These are phyloP conservation scores for Torymus auratus DNA, from an alignment of 2,888 invertebrate species.

Conservation along the genomic window DNA sequence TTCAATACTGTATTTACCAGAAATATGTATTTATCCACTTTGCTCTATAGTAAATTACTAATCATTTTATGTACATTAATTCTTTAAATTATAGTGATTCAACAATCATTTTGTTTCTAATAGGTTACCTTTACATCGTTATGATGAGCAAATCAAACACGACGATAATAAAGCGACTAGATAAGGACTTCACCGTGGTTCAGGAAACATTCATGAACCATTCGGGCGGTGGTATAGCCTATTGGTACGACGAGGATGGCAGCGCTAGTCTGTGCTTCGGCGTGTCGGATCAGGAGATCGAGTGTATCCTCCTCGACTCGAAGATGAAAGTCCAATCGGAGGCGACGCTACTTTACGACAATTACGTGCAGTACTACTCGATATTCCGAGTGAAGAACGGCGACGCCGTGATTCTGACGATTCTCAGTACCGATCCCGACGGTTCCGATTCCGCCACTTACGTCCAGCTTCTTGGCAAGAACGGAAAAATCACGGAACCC, in stretches of 20 bases:
- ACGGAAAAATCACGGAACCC: constrained; percentile 5
- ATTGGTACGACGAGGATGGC: constrained; percentile 38
- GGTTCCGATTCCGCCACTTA: constrained; percentile 21
- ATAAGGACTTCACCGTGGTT: constrained; percentile 9
- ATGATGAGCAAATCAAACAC: constrained; percentile 2
- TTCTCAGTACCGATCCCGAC: constrained; percentile 33
- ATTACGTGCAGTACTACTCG: constrained; percentile 36
- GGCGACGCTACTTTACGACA: constrained; percentile 27
- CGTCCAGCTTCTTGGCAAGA: constrained; percentile 12
- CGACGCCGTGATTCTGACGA: constrained; percentile 38
- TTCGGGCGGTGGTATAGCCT: constrained; percentile 33
- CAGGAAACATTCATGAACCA: constrained; percentile 18
- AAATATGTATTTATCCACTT: too few relatives aligned
- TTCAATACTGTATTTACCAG: too few relatives aligned
- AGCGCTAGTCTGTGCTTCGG: constrained; percentile 38
- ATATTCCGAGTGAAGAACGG: constrained; percentile 25
- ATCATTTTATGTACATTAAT: too few relatives aligned
- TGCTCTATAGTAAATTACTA: too few relatives aligned
- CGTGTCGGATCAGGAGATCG: constrained; percentile 23
- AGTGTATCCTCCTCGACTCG: constrained; percentile 30
- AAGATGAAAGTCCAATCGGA: constrained; percentile 11
- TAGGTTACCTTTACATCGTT: constrained; percentile 37
- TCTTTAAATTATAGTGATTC: too few relatives aligned
- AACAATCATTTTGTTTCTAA: too few relatives aligned
- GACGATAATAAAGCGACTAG: constrained; percentile 15